Evolutionary conservation across 1,140 invertebrate species (phyloP).

Genomic region (Neuroterus valhalla): DNA sequence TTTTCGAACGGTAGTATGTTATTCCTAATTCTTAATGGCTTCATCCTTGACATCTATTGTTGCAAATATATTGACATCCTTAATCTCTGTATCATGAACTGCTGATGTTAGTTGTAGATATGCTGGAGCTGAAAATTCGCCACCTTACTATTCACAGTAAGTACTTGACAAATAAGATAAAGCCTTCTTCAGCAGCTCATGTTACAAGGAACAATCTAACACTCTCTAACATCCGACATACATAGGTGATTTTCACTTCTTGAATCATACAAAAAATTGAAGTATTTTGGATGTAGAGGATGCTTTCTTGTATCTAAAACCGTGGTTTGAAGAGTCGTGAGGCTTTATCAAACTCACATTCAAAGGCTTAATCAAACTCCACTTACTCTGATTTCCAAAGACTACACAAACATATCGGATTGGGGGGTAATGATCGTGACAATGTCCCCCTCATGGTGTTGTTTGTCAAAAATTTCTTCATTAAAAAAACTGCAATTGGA

Average conservation of each 20-base stretch:
- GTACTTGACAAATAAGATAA: conserved; percentile 30
- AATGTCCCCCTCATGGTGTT: conserved; percentile 26
- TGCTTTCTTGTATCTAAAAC: conserved; percentile 28
- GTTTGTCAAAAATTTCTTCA: conserved; percentile 6
- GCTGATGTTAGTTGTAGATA: conserved; percentile 31
- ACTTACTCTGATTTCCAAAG: conserved; percentile 16
- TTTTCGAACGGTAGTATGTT: neutral
- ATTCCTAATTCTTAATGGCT: neutral
- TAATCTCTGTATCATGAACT: conserved; percentile 31
- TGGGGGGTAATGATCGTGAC: neutral
- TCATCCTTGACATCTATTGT: neutral
- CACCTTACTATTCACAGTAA: conserved; percentile 31
- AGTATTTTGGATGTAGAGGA: conserved; percentile 27
- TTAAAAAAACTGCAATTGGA: neutral
- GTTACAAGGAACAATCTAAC: conserved; percentile 25
- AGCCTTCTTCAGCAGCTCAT: conserved; percentile 29
- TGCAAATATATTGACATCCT: neutral
- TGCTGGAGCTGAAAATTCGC: conserved; percentile 29
- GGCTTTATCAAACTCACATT: conserved; percentile 16
- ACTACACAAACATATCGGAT: conserved; percentile 23
- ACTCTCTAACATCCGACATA: conserved; percentile 27
- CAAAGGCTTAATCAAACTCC: conserved; percentile 30
- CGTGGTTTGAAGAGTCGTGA: neutral
- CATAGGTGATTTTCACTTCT: neutral
- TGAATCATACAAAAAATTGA: neutral